Evolutionary conservation across 1,140 invertebrate genomes (phyloP), one percentile per base, ranked within the genome.

Genomic region (Drosophila sechellia): DNA sequence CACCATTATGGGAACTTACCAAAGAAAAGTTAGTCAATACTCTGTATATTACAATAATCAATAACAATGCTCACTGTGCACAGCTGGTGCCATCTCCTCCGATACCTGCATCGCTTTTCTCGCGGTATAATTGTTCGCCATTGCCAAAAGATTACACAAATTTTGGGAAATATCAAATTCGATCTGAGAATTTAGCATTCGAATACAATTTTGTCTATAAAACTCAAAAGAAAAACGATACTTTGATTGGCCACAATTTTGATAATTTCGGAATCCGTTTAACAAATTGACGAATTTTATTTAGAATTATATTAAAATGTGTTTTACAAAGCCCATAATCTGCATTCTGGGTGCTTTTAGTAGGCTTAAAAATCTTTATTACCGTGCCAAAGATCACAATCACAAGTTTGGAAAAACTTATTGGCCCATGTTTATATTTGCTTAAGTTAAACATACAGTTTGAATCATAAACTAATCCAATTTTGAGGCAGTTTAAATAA

Each of bases 1-100:
- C 27, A 90, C 64, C 3, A 89, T 8, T 2, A 81, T 5, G 1
- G 87, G 78, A 34, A 6, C 81, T 90, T 91, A 15, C 5, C 12
- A 0, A 3, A 8, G 10, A 13, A 13, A 2, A 0, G 2, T 20
- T 0, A 6, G 1, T 49, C 2, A 27, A 10, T 27, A 8, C n/a
- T 8, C 20, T 27, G 20, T 11, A 10, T 3, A 37, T 10, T 1
- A 6, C 1, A 20, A 1, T n/a, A n/a, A 15, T 22, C 20, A 3
- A 17, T 2, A 2, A 11, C 4, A 0, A 6, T 4, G 12, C 75
- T 79, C 20, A 91, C 90, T 55, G 6, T 90, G 80, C 1, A 81
- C 25, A 13, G 40, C 22, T 3, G 80, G 77, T 3, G 69, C 77
- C 25, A 61, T 42, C 56, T 90, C 65, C 60, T 91, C 90, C 1